A percentile compares a stretch with the other conserved stretches of the same genome.
Evolutionary conservation across 2,113 vertebrate genomes (phyloP).

Genomic region (Azemiops feae): DNA sequence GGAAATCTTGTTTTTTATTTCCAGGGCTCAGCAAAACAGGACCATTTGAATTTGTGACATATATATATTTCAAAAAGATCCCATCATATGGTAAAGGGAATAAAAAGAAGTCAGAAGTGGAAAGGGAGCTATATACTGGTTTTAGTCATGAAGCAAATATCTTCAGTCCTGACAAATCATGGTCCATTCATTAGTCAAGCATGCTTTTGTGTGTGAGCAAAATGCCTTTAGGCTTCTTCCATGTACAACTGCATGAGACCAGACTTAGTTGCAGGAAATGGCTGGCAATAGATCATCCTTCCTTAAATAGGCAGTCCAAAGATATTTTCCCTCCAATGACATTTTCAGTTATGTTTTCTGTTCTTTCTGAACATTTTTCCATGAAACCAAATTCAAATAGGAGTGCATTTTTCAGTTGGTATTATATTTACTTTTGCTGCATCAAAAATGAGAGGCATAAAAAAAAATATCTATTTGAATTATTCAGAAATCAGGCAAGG

Average conservation of each 20-base stretch:
- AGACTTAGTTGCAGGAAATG: background rate
- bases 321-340: background rate
- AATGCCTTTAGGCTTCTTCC: slow-evolving; percentile 12
- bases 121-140: background rate
- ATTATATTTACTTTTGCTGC: background rate
- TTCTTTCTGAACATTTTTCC: background rate
- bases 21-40: background rate
- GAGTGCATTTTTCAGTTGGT: background rate
- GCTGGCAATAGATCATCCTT: background rate
- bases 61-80: slow-evolving; percentile 8
- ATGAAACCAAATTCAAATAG: background rate
- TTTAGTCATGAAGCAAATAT: slow-evolving; percentile 37
- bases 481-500: background rate
- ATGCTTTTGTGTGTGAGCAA: slow-evolving; percentile 2
- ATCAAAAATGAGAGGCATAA: background rate
- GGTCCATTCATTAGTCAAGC: slow-evolving; percentile 19
- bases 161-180: slow-evolving; percentile 15
- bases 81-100: fast-evolving
- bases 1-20: background rate
- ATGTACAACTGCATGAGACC: background rate
- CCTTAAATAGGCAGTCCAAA: background rate
- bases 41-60: slow-evolving; percentile 8
- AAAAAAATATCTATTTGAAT: background rate
- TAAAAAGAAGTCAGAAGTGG: background rate
- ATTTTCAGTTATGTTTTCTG: slow-evolving; percentile 14